Conservation (phyloP, 2,888 invertebrate genomes). For the Apamea crenata region DNA sequence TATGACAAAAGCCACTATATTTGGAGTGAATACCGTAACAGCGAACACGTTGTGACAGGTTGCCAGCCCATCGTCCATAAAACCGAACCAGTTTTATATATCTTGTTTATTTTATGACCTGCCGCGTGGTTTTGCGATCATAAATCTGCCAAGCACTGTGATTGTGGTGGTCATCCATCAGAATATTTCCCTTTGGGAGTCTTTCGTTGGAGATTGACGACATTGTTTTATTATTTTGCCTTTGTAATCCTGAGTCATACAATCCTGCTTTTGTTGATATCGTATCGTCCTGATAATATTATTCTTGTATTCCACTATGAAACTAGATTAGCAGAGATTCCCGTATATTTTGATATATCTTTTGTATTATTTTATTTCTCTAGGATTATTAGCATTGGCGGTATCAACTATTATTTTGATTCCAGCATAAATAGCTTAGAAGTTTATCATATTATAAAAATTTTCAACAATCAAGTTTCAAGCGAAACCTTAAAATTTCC, state of each 20-base stretch:
- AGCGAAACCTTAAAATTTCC: neutral
- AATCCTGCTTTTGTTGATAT: neutral
- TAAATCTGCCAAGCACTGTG: slow-evolving; percentile 40
- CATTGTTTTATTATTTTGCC: slow-evolving; percentile 1
- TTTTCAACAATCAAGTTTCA: neutral
- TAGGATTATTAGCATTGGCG: neutral
- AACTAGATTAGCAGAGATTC: neutral
- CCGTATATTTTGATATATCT: neutral
- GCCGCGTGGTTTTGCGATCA: slow-evolving; percentile 36
- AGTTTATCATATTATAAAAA: no score
- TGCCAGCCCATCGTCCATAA: slow-evolving; percentile 35
- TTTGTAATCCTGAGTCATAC: neutral
- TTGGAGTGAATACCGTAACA: slow-evolving; percentile 55
- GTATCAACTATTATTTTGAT: neutral
- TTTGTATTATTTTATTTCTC: neutral
- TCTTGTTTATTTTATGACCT: slow-evolving; percentile 52
- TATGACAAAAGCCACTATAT: slow-evolving; percentile 26
- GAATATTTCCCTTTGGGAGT: slow-evolving; percentile 12
- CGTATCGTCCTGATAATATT: neutral
- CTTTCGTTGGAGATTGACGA: neutral
- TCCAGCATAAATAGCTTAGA: neutral
- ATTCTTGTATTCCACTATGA: no score
- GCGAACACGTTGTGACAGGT: slow-evolving; percentile 55
- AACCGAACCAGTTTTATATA: slow-evolving; percentile 52
- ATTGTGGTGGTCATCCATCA: slow-evolving; percentile 21